Evolutionary conservation across 2,888 invertebrate species (phyloP).

Genomic region (Rhingia campestris): DNA sequence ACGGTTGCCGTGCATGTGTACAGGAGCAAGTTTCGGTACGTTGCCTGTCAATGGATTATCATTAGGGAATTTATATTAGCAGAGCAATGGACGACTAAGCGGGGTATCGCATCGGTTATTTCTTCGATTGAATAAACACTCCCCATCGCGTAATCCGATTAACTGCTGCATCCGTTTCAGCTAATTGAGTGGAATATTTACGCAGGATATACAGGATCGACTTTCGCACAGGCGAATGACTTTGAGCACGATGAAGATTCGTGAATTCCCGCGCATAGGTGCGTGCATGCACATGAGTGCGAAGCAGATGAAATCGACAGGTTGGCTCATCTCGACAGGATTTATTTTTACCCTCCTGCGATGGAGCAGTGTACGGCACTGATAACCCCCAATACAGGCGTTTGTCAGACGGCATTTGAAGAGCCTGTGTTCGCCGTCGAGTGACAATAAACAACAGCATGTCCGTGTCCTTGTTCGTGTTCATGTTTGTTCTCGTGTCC

Average conservation of each 20-base stretch:
- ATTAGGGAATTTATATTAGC: constrained; percentile 23
- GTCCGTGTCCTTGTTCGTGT: background rate
- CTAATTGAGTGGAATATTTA: constrained; percentile 48
- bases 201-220: constrained; percentile 22
- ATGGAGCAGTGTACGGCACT: background rate
- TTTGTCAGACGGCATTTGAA: background rate
- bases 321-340: too few species aligned
- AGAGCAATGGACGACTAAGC: constrained; percentile 17
- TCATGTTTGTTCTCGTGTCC: background rate
- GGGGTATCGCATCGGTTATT: constrained; percentile 40
- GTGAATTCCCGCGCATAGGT: background rate
- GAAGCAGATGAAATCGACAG: too few species aligned
- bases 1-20: constrained; percentile 17
- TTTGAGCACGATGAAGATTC: constrained; percentile 1
- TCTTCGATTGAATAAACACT: constrained; percentile 38
- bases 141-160: constrained; percentile 28
- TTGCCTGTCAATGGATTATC: constrained; percentile 32
- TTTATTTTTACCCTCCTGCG: background rate
- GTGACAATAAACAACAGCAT: constrained; percentile 21
- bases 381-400: background rate
- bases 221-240: constrained; percentile 34
- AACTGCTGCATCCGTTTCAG: constrained; percentile 40
- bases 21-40: constrained; percentile 7
- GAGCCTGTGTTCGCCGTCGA: background rate
- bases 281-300: background rate